A percentile compares a stretch with the other conserved stretches of the same genome.
phyloP scores from a whole-genome alignment of 2,113 vertebrate species.

The Tetraodon nigroviridis region DNA sequence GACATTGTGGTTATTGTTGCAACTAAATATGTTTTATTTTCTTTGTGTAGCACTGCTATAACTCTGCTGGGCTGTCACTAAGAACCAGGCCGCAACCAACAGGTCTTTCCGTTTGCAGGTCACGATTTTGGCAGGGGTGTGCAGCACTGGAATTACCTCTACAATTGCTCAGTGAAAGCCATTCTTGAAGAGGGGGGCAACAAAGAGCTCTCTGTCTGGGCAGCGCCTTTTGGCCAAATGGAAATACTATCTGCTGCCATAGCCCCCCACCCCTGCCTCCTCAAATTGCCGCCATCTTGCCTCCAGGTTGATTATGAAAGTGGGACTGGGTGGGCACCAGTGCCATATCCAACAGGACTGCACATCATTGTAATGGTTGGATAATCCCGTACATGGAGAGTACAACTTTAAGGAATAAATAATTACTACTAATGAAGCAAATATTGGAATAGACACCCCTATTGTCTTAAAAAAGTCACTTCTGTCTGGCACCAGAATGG shows the following conservation, averaged over 20 bases:
- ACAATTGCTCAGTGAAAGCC: slow-evolving; percentile 67
- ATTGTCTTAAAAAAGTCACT: too few relatives aligned
- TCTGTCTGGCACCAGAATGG: too few relatives aligned
- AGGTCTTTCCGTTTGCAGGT: slow-evolving; percentile 56
- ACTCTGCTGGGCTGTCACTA: slow-evolving; percentile 12
- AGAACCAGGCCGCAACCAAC: slow-evolving; percentile 34
- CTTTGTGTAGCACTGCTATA: slow-evolving; percentile 35
- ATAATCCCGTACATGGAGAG: slow-evolving; percentile 25
- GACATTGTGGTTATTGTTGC: slow-evolving; percentile 40
- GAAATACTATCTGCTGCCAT: slow-evolving; percentile 72
- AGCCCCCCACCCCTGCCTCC: slow-evolving; percentile 22
- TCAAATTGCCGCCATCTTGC: slow-evolving; percentile 42
- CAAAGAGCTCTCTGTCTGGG: slow-evolving; percentile 72
- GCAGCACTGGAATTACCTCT: slow-evolving; percentile 60
- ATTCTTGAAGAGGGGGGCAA: slow-evolving; percentile 62
- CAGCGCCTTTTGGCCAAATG: slow-evolving; percentile 62
- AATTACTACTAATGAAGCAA: too few relatives aligned
- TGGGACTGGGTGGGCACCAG: slow-evolving; percentile 38
- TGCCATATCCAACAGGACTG: slow-evolving; percentile 37
- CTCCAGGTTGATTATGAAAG: slow-evolving; percentile 61
- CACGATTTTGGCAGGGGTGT: slow-evolving; percentile 37
- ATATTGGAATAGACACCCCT: too few relatives aligned
- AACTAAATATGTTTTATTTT: slow-evolving; percentile 22
- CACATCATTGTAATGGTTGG: slow-evolving; percentile 38
- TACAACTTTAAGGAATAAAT: neutral